Base-by-base conservation (phyloP, 2,113 vertebrate genomes). In the Saccopteryx leptura region DNA sequence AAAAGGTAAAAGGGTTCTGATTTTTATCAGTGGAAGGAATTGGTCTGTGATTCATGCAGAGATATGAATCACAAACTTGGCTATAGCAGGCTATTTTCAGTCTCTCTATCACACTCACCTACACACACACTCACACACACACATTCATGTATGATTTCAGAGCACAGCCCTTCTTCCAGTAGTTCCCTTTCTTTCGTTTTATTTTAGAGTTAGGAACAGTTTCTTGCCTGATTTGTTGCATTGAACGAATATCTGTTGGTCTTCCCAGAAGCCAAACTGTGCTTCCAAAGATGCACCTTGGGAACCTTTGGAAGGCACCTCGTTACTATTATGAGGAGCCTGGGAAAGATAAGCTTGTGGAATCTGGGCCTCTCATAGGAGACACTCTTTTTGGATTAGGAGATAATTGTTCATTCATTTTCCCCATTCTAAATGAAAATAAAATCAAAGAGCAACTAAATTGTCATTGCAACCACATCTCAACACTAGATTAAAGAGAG, bases 381-480 rank as follows among this genome's bases (percentile, higher is more conserved):
- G 50, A 74, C 11, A 39, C n/a, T 83, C n/a, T 66, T 0, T 78
- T 65, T 54, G 63, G 50, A 18, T 61, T 54, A 60, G 33, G 12
- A 76, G 19, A 58, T 3, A 33, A 54, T 50, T 28, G 15, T 31
- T 84, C 19, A 39, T 75, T 74, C 2, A 23, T 65, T 65, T 84
- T 4, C 26, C 24, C n/a, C 26, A 39, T 72, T 93, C 48, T 88
- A 85, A 86, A 39, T 50, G 61, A 86, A 89, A 94, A 76, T 15
- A 11, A 66, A 76, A 86, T 48, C 0, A 13, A 66, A 89, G 54
- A 72, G 75, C 10, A 66, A 21, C 26, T 31, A 60, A 66, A 13
- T 2, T 66, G 26, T 63, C 56, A 46, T 15, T 46, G 26, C 1
- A 52, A 17, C 15, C 12, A 33, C 17, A 58, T 46, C 23, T 56